A percentile compares a stretch with the other conserved stretches of the same genome.
Evolutionary conservation across 2,888 invertebrate genomes (phyloP).

Genomic region (Dusona sp.): DNA sequence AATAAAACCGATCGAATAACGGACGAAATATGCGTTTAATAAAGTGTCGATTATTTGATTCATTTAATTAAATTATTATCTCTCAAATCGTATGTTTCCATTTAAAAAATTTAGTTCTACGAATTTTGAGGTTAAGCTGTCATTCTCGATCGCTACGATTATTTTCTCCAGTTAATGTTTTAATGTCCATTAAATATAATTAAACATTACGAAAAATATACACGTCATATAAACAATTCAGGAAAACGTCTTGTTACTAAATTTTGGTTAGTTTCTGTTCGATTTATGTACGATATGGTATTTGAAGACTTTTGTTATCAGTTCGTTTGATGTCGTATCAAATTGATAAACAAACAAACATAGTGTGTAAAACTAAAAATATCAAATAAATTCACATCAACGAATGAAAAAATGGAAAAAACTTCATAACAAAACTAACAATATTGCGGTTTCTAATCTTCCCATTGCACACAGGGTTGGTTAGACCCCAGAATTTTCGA

Average conservation of each 20-base stretch:
- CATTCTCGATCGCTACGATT: neutral
- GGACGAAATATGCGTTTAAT: too few species aligned
- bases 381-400: too few species aligned
- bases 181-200: neutral
- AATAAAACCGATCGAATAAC: neutral
- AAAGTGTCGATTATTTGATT: neutral
- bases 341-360: neutral
- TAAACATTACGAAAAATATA: neutral
- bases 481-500: too few species aligned
- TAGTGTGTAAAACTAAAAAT: too few species aligned
- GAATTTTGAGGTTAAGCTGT: constrained; percentile 37
- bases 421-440: neutral
- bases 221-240: neutral
- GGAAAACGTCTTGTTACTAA: neutral
- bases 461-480: too few species aligned
- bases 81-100: neutral
- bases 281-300: neutral
- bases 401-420: neutral
- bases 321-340: neutral
- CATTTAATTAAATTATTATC: neutral
- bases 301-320: neutral
- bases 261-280: neutral
- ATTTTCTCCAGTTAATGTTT: neutral
- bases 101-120: neutral
- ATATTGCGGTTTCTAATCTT: neutral